Base-by-base conservation (phyloP, 2,113 vertebrate genomes). In the Zonotrichia leucophrys region DNA sequence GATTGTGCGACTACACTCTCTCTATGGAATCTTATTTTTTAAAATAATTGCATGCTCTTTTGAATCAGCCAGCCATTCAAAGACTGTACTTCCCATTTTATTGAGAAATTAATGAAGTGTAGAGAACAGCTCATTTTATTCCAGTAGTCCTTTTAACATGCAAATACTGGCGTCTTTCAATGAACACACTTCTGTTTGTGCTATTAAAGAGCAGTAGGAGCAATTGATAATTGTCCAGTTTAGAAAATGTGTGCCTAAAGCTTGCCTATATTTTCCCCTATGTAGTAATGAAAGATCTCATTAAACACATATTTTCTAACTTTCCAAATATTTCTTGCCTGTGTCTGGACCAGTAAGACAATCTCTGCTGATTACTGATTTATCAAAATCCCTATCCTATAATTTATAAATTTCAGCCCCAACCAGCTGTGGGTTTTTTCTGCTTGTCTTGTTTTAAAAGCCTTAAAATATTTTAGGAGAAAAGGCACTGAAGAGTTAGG, bases 21-120 rank as follows among this genome's bases (percentile, higher is more conserved):
- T 89, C 27, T 73, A 23, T 55, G 72, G 39, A n/a, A 28, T 73
- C 68, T 75, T 85, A 79, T 89, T 89, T 91, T 96, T 73, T 37
- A 83, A 96, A 97, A 95, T 95, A 94, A 95, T 94, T 95, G 42
- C 75, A 76, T 37, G 80, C 6, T 93, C 52, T 95, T 94, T 72
- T 94, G 81, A 92, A 81, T 90, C 72, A 95, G 78, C 85, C 50
- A 87, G 49, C 62, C 74, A 82, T 92, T 93, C 63, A 95, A 81
- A 86, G 52, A 76, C 23, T 0, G 1, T 69, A 91, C 78, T 76
- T 84, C 53, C 47, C 17, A 41, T 95, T 93, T 94, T 90, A 94
- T 89, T 82, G 94, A 95, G 81, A 90, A 92, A 91, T 63, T 22
- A 96, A 79, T 94, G 49, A 96, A 96, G 53, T 30, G 11, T 90